Evolutionary conservation across 2,888 invertebrate species (phyloP).

Genomic region (Dryobotodes eremita): DNA sequence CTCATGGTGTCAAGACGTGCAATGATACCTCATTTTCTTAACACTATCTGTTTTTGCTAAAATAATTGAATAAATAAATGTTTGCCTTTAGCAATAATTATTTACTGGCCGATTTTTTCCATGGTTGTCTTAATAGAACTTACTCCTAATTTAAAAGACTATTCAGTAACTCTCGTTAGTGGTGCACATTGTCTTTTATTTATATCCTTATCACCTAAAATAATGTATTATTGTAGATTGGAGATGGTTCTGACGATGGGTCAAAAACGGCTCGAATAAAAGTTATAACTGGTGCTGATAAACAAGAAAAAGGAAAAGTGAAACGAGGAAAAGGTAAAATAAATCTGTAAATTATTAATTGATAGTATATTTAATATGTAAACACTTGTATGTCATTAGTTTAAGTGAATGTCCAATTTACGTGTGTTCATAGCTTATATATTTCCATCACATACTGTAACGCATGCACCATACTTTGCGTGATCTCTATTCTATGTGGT

Average conservation of each 20-base stretch:
- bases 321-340: constrained; percentile 68
- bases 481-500: background rate
- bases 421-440: constrained; percentile 88
- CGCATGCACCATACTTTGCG: constrained; percentile 50
- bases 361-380: background rate
- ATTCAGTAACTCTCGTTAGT: background rate
- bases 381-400: constrained; percentile 42
- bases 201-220: background rate
- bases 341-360: constrained; percentile 25
- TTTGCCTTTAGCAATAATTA: background rate
- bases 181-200: background rate
- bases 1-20: too few relatives aligned
- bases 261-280: constrained; percentile 79
- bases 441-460: constrained; percentile 41
- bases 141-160: too few relatives aligned
- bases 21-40: too few relatives aligned
- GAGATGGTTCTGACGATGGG: constrained; percentile 79
- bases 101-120: background rate
- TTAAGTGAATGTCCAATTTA: constrained; percentile 62
- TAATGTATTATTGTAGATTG: constrained; percentile 74
- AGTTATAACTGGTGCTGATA: constrained; percentile 76
- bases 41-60: background rate
- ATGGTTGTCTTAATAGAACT: background rate
- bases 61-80: background rate
- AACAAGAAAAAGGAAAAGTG: constrained; percentile 65